Evolutionary conservation across 1,140 invertebrate genomes (phyloP), one percentile per base, ranked within the genome.

Genomic region (Xylocopa sonorina): DNA sequence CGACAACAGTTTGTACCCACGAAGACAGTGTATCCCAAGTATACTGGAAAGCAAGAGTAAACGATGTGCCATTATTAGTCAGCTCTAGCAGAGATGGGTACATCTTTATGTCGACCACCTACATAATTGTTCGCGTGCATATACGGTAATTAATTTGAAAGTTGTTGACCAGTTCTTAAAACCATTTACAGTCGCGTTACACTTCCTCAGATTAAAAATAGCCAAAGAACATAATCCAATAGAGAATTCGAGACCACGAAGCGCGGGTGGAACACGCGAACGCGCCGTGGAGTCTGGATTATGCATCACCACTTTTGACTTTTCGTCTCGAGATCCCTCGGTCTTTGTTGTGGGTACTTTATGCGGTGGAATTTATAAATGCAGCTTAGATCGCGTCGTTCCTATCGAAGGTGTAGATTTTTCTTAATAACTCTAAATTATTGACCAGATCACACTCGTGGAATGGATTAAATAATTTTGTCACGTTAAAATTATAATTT

Each of bases 281-380:
- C 87, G 91, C n/a, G 91, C 91, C 9, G 71, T 84, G 9, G 91
- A 93, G 77, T 88, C 90, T 48, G 92, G 92, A 69, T 84, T 93
- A 73, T 89, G 87, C 5, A 88, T 93, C 34, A 92, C 92, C 14
- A 88, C 89, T 60, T 91, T 93, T 27, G 91, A 93, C 78, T 93
- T 93, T 77, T 91, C 90, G 14, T 80, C 66, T 4, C 88, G 88
- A 62, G 86, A 92, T 80, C 72, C 84, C 0, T 85, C 80, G 27
- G 79, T 91, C 46, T 92, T 93, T 64, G 80, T 93, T 38, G 92
- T 91, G 50, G 92, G 92, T 16, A 92, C 92, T 64, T 77, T 92
- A 43, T 93, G 92, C 21, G 92, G 92, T 66, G 91, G 92, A 53
- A 83, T 93, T 43, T 93, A 91, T 32, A 92, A 91, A 71, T 92